phyloP scores from a whole-genome alignment of 2,113 vertebrate species.

The Atrichornis clamosus region DNA sequence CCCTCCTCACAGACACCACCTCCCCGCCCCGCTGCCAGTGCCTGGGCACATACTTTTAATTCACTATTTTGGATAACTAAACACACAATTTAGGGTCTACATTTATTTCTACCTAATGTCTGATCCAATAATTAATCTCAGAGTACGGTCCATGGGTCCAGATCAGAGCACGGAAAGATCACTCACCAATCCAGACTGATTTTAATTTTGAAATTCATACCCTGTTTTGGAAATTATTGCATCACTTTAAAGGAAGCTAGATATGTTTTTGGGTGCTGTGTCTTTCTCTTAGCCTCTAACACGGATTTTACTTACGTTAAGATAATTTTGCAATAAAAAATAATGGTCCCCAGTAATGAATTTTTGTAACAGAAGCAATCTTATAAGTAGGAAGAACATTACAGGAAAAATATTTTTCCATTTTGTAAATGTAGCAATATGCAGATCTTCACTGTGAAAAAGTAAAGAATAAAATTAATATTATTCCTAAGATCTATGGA shows the following conservation, averaged over 20 bases:
- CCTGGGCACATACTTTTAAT: background rate
- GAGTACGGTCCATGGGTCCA: background rate
- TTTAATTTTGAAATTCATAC: background rate
- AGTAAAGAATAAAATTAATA: background rate
- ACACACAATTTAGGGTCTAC: background rate
- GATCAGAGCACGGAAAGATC: background rate
- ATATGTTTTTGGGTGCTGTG: background rate
- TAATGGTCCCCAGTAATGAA: background rate
- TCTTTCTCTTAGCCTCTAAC: background rate
- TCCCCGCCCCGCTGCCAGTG: rapidly evolving
- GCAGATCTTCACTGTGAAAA: background rate
- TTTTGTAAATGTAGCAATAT: background rate
- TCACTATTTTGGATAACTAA: background rate
- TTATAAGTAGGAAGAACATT: background rate
- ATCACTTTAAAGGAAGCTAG: background rate
- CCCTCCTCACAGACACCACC: background rate
- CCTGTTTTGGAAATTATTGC: background rate
- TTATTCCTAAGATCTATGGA: background rate
- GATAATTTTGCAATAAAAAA: background rate
- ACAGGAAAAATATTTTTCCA: background rate
- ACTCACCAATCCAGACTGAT: rapidly evolving
- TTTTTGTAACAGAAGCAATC: background rate
- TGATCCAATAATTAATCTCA: background rate
- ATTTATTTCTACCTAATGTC: background rate
- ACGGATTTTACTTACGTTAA: background rate